Evolutionary conservation across 2,797 vertebrate genomes (phyloP), one percentile per base, ranked within the genome.

Genomic region (Propithecus perrieri): DNA sequence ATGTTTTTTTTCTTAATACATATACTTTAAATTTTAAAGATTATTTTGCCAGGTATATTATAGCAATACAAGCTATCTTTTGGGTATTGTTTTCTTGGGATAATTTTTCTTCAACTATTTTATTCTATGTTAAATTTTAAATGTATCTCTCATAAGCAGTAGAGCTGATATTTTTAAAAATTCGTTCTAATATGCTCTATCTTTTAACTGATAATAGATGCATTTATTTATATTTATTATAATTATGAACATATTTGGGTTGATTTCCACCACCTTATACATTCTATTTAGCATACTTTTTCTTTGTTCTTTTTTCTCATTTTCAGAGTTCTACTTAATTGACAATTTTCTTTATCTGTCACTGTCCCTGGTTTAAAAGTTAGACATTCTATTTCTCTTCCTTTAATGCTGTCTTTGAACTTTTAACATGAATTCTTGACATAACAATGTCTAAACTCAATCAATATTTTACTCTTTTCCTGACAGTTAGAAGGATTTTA

Each of bases 381-480:
- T 59, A 35, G 20, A n/a, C 3, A 79, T 90, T 93, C 22, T 65
- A 24, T 78, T 93, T 89, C 26, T 93, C 75, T 92, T 71, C 35
- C 41, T 76, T 95, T 53, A 81, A 35, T 78, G 18, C 1, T 85
- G 28, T 63, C 33, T 61, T 90, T 63, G 75, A 81, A 89, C 14
- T 89, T 72, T 89, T 67, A 71, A 87, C 10, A 33, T 78, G n/a
- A 76, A 67, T 83, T 74, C 17, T 91, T 92, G 11, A 78, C 1
- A 11, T 53, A 46, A 72, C 0, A 93, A 20, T 28, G 41, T 90
- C 57, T 59, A 95, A 93, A 53, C 22, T 26, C 35, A 76, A 43
- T 67, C 43, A 96, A 65, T 85, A 91, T 85, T 95, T 93, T 92
- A 90, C 12, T 83, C 59, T 75, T 4, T 91, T 95, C 26, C n/a